Base-by-base conservation (phyloP, 2,113 vertebrate genomes). In the Zosterops pallidus region DNA sequence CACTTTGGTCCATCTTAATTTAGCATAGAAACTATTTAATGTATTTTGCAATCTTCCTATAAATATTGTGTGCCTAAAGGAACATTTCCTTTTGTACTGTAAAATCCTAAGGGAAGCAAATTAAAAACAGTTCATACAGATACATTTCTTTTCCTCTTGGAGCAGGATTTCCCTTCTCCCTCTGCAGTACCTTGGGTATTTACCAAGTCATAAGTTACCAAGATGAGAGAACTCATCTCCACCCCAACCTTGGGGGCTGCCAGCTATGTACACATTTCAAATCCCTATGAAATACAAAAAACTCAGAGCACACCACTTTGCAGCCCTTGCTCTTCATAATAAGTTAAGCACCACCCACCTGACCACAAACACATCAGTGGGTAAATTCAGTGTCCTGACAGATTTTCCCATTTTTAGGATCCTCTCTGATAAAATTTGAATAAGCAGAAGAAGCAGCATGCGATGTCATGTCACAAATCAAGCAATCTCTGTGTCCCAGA, bases 191-290 rank as follows among this genome's bases (percentile, higher is more conserved):
- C 19, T 70, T 15, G 9, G 33, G 28, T 4, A 10, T 26, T 81
- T 57, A 57, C 23, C 13, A 41, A 64, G 6, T 28, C 31, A n/a
- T 42, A 42, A 24, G 24, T 35, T 53, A 35, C 14, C 29, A 29
- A 59, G 13, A 59, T 28, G 53, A 76, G 52, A 62, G 6, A 25
- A 23, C n/a, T 95, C 52, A 46, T 18, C 19, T 83, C 31, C 26
- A 47, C 29, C 12, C 22, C 7, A 2, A 33, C 53, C 55, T n/a
- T 6, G 5, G 4, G 12, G 5, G 4, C 28, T 83, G 21, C 23
- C 20, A 33, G n/a, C 20, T 41, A 41, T 22, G 55, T 67, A 55
- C 17, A 53, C 6, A 19, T 11, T 11, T 52, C 0, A 0, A 53
- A 79, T 17, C 39, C n/a, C 59, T 69, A 37, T 55, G 47, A 50